Base-by-base conservation (phyloP, 2,888 invertebrate genomes). In the Augiades crinisus region DNA sequence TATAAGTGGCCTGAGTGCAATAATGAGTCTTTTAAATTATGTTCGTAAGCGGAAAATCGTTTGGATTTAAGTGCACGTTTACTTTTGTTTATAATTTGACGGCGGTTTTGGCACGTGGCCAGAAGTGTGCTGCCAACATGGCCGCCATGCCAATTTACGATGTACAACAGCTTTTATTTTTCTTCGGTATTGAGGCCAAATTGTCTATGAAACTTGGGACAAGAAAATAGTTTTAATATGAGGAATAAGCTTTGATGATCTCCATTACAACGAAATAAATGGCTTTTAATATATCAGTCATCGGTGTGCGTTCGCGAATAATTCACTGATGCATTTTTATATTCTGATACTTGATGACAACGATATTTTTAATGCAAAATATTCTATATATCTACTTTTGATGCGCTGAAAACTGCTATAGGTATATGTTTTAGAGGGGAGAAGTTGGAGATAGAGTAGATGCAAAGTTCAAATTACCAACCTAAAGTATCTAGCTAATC, bases 31-130 rank as follows among this genome's bases (percentile, higher is more conserved):
- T 53, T 3, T 8, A 38, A 13, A 44, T 10, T 37, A 6, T 12
- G 17, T 8, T 41, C 38, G 60, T 60, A 55, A 56, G 58, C 59
- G 27, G 57, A 52, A 60, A 61, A 56, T 63, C 52, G 45, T 58
- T 62, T 62, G 55, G 54, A 38, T 47, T 40, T 45, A 7, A 43
- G 16, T 30, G 33, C 34, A 49, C 41, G 58, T 60, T 44, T 53
- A 62, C 60, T 61, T 58, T 53, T 27, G 41, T 51, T 40, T 55
- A 54, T 47, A 56, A 50, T 59, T 61, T 58, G 52, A 60, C 60
- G 59, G 60, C 53, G 54, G 53, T 60, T 53, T 65, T 73, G 74
- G 74, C 69, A 41, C 27, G n/a, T 7, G 0, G 56, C 75, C 74
- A 73, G 62, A 55, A 47, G 43, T 53, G 53, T 53, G 41, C 41